Conservation (phyloP, 2,888 invertebrate species). For the Cheilosia scutellata region DNA sequence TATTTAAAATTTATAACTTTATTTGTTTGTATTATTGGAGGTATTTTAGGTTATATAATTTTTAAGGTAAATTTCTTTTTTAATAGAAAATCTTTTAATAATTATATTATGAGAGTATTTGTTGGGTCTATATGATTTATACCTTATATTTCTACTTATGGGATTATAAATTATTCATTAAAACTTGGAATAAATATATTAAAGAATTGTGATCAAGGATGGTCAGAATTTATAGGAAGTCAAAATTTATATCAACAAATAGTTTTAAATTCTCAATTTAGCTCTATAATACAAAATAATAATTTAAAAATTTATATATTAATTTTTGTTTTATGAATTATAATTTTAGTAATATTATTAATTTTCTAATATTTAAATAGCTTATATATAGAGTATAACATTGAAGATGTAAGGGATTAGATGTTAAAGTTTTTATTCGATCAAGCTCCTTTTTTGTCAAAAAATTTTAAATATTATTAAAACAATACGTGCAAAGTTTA, state of each 20-base stretch:
- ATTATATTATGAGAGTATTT: constrained; percentile 83
- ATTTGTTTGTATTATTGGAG: constrained; percentile 84
- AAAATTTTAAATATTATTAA: no score
- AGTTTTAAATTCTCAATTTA: constrained; percentile 83
- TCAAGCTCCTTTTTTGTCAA: no score
- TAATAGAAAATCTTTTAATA: constrained; percentile 83
- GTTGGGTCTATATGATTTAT: constrained; percentile 85
- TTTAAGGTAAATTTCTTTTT: constrained; percentile 84
- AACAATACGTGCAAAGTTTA: no score
- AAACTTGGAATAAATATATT: constrained; percentile 83
- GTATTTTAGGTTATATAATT: constrained; percentile 84
- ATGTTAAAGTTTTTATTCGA: no score
- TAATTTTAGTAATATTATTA: constrained; percentile 78
- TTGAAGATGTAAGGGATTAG: no score
- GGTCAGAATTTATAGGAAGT: constrained; percentile 85
- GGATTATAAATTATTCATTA: constrained; percentile 85
- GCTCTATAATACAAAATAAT: constrained; percentile 84
- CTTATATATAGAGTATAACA: no score
- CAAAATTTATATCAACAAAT: constrained; percentile 84
- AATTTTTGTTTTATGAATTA: constrained; percentile 84
- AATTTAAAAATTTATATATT: constrained; percentile 85
- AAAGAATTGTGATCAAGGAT: constrained; percentile 85
- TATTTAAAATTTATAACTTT: constrained; percentile 86
- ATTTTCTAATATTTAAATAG: constrained; percentile 71
- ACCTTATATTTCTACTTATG: constrained; percentile 84